Base-by-base conservation (phyloP, 2,797 vertebrate species). In the Pipistrellus pipistrellus region DNA sequence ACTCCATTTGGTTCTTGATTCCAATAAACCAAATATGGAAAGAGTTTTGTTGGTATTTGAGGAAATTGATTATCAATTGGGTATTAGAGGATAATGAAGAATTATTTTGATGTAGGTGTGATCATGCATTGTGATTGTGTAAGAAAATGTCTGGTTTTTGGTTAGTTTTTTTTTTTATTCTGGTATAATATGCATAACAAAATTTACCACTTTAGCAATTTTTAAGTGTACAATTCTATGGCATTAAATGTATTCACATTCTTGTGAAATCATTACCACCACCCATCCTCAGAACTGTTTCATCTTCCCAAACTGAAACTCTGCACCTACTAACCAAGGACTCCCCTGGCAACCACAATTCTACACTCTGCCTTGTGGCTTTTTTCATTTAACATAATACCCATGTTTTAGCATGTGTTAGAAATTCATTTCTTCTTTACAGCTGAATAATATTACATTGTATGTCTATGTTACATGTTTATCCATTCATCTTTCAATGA, bases 91-190 rank as follows among this genome's bases (percentile, higher is more conserved):
- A 62, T 15, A n/a, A 10, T n/a, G 25, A 38, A 64, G 30, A 90
- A 76, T 71, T 76, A 18, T 76, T 69, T 93, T 88, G 62, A 95
- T 41, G 38, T 77, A 66, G 59, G 8, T 44, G 8, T 46, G 35
- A 71, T 64, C 35, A 4, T 66, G n/a, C 46, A 57, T 48, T 90
- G 57, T 12, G 8, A 81, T 68, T 4, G 4, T 82, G 11, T 81
- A 20, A 89, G n/a, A 85, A 85, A 89, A 62, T 55, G 32, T 51
- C 10, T 12, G 9, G 38, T 53, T 81, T 81, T 73, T 30, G 23
- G 27, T 51, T 23, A n/a, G 35, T 38, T 38, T 38, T 38, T 51
- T 23, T 90, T 81, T 81, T 44, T 57, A 35, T 35, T 55, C 51
- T 30, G 3, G 82, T 57, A 53, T 85, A 85, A 76, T 86, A 51